Conservation (phyloP, 2,797 vertebrate genomes). For the Crypturellus tataupa region DNA sequence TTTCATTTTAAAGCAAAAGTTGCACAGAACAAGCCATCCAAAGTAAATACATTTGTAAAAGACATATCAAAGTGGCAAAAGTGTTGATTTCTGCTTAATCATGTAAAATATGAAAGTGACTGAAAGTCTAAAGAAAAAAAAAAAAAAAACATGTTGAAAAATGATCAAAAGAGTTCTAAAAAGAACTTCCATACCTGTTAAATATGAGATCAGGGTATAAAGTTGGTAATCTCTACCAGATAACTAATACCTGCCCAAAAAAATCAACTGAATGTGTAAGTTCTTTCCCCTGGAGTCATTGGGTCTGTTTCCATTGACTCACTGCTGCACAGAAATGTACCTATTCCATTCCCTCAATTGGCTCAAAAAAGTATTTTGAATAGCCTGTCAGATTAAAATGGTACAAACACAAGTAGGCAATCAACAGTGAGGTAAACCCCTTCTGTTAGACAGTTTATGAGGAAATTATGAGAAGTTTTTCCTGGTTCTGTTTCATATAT, state of each 20-base stretch:
- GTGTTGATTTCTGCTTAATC: not conserved
- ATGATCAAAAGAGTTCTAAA: not conserved
- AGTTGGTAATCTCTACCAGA: not conserved
- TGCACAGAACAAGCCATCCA: not conserved
- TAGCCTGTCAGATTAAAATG: not conserved
- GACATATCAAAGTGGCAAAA: not conserved
- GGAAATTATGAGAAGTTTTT: not conserved
- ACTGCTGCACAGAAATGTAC: not conserved
- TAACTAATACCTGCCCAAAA: not conserved
- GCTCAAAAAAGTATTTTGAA: slow-evolving; percentile 43
- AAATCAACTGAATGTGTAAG: not conserved
- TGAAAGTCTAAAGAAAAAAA: not conserved
- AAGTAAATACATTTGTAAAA: not conserved
- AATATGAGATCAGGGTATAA: not conserved
- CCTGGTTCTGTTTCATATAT: not conserved
- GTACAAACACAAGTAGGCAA: not conserved
- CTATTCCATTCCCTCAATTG: slow-evolving; percentile 10
- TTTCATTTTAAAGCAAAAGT: slow-evolving; percentile 7
- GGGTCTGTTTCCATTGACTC: slow-evolving; percentile 37
- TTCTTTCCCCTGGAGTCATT: not conserved
- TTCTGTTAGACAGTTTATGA: not conserved
- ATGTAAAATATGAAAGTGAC: not conserved
- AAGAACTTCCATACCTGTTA: not conserved
- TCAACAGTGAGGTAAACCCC: not conserved
- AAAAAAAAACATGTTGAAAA: not conserved